Conservation (phyloP, 2,797 vertebrate genomes). For the Cyprinodon diabolis region DNA sequence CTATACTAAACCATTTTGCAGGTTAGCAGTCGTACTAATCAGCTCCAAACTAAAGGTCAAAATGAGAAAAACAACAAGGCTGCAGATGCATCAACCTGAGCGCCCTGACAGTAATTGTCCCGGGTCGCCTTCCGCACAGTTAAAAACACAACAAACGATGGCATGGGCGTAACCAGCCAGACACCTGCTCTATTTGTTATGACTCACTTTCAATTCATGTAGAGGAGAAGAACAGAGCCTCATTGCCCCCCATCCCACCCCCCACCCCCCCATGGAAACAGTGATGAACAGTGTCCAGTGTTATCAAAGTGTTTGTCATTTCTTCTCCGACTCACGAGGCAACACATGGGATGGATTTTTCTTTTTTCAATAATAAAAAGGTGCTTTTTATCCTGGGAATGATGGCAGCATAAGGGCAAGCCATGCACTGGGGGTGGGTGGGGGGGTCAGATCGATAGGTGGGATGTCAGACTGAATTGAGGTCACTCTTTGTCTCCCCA, state of each 20-base stretch:
- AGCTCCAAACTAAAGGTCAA: slow-evolving; percentile 63
- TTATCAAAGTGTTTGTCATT: slow-evolving; percentile 47
- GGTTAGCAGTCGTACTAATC: slow-evolving; percentile 48
- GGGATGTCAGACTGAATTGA: slow-evolving; percentile 82
- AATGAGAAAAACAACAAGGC: slow-evolving; percentile 73
- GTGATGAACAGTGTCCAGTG: slow-evolving; percentile 53
- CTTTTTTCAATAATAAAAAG: slow-evolving; percentile 55
- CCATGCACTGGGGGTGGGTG: slow-evolving; percentile 55
- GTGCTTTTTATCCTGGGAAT: slow-evolving; percentile 56
- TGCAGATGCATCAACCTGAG: slow-evolving; percentile 72
- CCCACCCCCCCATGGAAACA: neutral
- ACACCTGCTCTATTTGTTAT: slow-evolving; percentile 72
- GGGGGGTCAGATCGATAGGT: slow-evolving; percentile 73
- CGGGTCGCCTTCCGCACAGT: slow-evolving; percentile 30
- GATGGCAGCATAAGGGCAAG: slow-evolving; percentile 62
- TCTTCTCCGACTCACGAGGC: slow-evolving; percentile 30
- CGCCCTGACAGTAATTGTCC: slow-evolving; percentile 74
- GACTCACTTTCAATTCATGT: slow-evolving; percentile 79
- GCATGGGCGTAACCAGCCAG: slow-evolving; percentile 64
- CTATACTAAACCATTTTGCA: slow-evolving; percentile 16
- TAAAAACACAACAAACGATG: slow-evolving; percentile 64
- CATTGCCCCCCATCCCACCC: too few species aligned
- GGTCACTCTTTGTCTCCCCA: slow-evolving; percentile 80
- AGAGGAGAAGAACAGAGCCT: too few species aligned
- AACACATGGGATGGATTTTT: slow-evolving; percentile 34